Percentiles rank a stretch among this genome's conserved stretches.
Evolutionary conservation across 2,113 vertebrate species (phyloP).

Genomic region (Sinocyclocheilus anophthalmus): DNA sequence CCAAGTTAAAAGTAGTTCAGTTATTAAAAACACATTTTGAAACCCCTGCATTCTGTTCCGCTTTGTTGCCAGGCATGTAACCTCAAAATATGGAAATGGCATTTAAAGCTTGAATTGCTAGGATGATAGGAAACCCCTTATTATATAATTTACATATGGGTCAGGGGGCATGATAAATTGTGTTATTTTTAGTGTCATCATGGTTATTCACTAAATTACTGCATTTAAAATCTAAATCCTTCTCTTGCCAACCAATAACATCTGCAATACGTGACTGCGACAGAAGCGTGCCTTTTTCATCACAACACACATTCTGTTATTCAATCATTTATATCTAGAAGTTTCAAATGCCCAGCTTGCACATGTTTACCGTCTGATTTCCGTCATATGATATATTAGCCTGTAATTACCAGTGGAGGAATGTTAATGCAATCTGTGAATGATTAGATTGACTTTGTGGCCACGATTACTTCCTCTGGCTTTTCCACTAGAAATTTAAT

Average conservation of each 20-base stretch:
- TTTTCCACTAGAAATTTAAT: neutral
- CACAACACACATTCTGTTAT: neutral
- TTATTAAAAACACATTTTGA: neutral
- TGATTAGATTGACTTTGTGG: slow-evolving; percentile 48
- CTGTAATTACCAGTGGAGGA: slow-evolving; percentile 59
- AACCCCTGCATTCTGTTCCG: neutral
- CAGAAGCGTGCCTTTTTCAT: neutral
- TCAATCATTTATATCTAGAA: slow-evolving; percentile 31
- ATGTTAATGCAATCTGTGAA: slow-evolving; percentile 64
- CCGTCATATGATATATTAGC: slow-evolving; percentile 54
- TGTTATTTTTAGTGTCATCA: neutral
- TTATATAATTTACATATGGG: neutral
- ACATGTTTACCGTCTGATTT: slow-evolving; percentile 48
- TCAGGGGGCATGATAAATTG: neutral
- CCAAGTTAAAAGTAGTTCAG: neutral
- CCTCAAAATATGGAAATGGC: slow-evolving; percentile 9
- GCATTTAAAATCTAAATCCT: neutral
- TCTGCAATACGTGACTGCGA: neutral
- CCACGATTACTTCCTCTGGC: slow-evolving; percentile 25
- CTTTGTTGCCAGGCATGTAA: neutral
- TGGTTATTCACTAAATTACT: neutral
- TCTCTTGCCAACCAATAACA: neutral
- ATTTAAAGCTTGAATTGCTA: slow-evolving; percentile 1
- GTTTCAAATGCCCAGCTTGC: neutral
- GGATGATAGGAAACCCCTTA: neutral